These are phyloP conservation scores for Eleutherodactylus coqui DNA, from an alignment of 2,797 vertebrate genomes.

Conservation along the genomic window DNA sequence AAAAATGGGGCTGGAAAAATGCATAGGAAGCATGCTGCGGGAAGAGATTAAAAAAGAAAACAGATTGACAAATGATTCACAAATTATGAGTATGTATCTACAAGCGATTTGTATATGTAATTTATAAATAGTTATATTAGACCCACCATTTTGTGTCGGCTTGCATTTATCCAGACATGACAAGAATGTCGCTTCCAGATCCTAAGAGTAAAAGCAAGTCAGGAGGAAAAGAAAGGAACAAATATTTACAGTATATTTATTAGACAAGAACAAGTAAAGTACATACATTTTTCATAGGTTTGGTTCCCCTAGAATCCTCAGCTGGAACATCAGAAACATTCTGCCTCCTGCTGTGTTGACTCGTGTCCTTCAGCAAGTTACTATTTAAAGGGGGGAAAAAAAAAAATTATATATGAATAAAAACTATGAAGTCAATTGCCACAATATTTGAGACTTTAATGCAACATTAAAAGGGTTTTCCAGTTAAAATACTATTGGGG, in stretches of 20 bases:
- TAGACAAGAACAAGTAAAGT: background rate
- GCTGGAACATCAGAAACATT: background rate
- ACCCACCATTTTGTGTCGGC: background rate
- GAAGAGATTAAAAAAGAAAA: too few relatives aligned
- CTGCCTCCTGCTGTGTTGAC: background rate
- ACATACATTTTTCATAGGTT: conserved; percentile 3
- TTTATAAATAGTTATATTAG: background rate
- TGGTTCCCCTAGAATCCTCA: background rate
- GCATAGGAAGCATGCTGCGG: too few relatives aligned
- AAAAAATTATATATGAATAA: too few relatives aligned
- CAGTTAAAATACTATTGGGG: too few relatives aligned
- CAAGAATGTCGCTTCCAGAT: background rate
- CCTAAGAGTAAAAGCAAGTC: background rate
- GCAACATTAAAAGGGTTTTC: too few relatives aligned
- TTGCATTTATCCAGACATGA: background rate
- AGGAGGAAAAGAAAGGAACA: background rate
- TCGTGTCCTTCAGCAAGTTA: background rate
- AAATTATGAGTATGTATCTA: background rate
- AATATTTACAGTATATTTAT: too few relatives aligned
- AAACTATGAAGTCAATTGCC: background rate
- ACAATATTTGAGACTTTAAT: background rate
- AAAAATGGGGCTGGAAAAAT: too few relatives aligned
- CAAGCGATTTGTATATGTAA: background rate
- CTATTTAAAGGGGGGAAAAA: conserved; percentile 3
- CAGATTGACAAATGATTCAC: too few relatives aligned